Evolutionary conservation across 2,797 vertebrate genomes (phyloP).

Genomic region (Enteromius fasciolatus): DNA sequence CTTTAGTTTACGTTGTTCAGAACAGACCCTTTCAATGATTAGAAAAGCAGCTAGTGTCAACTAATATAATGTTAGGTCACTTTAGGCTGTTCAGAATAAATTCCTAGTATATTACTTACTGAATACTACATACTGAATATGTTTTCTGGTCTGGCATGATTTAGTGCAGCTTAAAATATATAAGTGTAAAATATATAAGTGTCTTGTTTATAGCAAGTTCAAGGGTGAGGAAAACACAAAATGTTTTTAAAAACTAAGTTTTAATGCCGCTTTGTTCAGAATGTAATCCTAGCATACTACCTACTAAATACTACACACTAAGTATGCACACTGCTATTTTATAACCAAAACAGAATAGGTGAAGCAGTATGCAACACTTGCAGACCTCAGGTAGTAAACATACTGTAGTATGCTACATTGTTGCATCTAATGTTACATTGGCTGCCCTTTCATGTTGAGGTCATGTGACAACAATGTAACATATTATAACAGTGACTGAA

Average conservation of each 20-base stretch:
- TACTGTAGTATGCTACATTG: background rate
- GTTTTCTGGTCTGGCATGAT: background rate
- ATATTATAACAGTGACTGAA: background rate
- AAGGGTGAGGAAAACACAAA: background rate
- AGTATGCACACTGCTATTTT: background rate
- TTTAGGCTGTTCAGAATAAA: background rate
- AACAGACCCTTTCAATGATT: background rate
- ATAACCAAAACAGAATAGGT: background rate
- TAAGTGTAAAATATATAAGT: background rate
- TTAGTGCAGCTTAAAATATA: background rate
- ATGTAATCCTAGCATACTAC: background rate
- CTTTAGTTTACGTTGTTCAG: background rate
- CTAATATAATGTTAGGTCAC: background rate
- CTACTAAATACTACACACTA: background rate
- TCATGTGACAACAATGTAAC: background rate
- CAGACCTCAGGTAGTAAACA: no score
- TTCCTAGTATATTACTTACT: background rate
- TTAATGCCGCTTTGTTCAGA: background rate
- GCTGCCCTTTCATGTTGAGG: background rate
- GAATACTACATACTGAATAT: background rate
- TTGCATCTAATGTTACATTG: no score
- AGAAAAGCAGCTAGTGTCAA: background rate
- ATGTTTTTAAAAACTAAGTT: background rate
- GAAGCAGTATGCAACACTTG: background rate
- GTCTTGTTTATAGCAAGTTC: background rate